Base-by-base conservation (phyloP, 2,113 vertebrate genomes). In the Perca schrenkii region DNA sequence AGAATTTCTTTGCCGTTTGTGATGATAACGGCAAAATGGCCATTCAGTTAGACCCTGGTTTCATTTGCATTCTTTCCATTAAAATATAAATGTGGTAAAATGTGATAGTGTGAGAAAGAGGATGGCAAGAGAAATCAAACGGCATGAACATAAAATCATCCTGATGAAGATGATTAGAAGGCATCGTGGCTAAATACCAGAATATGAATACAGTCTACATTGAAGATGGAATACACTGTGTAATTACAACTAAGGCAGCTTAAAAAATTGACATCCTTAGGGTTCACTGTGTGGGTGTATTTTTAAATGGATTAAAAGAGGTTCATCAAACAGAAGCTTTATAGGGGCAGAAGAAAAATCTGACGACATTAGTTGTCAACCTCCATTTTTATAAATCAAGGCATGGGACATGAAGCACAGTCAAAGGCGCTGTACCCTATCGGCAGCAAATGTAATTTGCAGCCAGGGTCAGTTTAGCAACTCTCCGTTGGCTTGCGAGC, bases 91-190 rank as follows among this genome's bases (percentile, higher is more conserved):
- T 72, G 54, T 57, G 62, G 10, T 40, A 6, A 72, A 83, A 46
- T 65, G 50, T 25, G 50, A 79, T 70, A 47, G 36, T 22, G 67
- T 40, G 21, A 31, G 54, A 73, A 66, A 72, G 47, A 43, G 40
- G 40, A 77, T 22, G 13, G 10, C 25, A n/a, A 22, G 36, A 57
- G 2, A 17, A 78, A 75, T 60, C 49, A 50, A 78, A 83, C 50
- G 17, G 43, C 53, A n/a, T 31, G 60, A 75, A 77, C 46, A 56
- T 64, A 46, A 88, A 82, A 57, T 61, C 16, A 43, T 28, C 11
- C 53, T 67, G 72, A 81, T 84, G 46, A 73, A 64, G 57, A 75
- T 60, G 50, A 79, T 88, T 79, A 72, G 17, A 81, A 49, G 43
- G 21, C 57, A 70, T 31, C n/a, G 40, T 54, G 22, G 66, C 49